A percentile compares a stretch with the other conserved stretches of the same genome.
These are phyloP conservation scores for Nephrotoma flavescens DNA, from an alignment of 2,888 invertebrate species.

Conservation along the genomic window DNA sequence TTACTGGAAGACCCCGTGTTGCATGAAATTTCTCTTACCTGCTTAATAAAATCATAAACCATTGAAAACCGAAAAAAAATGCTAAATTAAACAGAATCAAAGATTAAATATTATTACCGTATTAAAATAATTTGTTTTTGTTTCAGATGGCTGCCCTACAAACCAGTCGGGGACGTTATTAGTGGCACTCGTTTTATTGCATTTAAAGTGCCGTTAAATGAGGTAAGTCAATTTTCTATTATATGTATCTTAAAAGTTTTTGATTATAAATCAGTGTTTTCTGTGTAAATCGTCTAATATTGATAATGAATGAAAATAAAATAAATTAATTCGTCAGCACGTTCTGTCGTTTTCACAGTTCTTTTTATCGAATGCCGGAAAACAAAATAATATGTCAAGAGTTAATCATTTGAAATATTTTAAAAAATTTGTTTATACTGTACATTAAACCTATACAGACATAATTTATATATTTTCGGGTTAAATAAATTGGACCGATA, in stretches of 20 bases:
- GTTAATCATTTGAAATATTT: not conserved
- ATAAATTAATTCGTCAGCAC: not conserved
- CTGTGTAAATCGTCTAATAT: not conserved
- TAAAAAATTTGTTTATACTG: not conserved
- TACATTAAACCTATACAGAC: not conserved
- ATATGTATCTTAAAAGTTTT: not conserved
- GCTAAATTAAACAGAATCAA: too few relatives aligned
- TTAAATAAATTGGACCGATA: not conserved
- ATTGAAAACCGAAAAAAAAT: too few relatives aligned
- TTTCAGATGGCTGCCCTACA: not conserved
- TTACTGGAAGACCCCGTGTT: too few relatives aligned
- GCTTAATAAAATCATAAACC: too few relatives aligned
- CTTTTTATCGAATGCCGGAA: not conserved
- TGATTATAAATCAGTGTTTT: not conserved
- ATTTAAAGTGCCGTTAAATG: not conserved
- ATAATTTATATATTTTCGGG: not conserved
- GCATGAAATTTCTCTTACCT: too few relatives aligned
- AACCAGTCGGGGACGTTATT: not conserved
- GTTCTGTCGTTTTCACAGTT: not conserved
- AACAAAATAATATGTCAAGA: not conserved
- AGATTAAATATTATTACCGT: too few relatives aligned
- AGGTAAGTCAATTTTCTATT: not conserved
- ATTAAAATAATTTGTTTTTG: not conserved
- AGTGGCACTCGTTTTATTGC: not conserved
- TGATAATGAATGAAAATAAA: not conserved